Base-by-base conservation (phyloP, 2,797 vertebrate species). In the Sylvia borin region DNA sequence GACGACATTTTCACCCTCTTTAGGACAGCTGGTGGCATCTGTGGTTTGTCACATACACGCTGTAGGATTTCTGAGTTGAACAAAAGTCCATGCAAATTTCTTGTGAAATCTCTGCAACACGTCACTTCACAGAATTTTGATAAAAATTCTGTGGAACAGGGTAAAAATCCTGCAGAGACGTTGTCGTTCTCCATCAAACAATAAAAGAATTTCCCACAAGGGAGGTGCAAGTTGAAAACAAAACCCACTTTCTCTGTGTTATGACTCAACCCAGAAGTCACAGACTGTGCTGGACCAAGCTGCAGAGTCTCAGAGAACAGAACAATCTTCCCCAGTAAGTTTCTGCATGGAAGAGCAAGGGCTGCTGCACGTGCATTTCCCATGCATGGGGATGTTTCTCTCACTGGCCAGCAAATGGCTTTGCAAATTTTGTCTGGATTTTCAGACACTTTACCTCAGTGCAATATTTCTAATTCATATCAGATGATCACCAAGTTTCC, bases 381-480 rank as follows among this genome's bases (percentile, higher is more conserved):
- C n/a, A 2, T 0, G 0, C n/a, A 15, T 0, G 2, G 25, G 38
- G 8, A 36, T 36, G 18, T 7, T 65, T 38, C 29, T 74, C 40
- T 83, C 34, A 7, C 26, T 5, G 27, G 34, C 24, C 60, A 68
- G 43, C 24, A 65, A 45, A 5, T 1, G 3, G 34, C 25, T 88
- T 81, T 42, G 32, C 34, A 54, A 38, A 16, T 50, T 74, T 32
- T 71, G 42, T 20, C 68, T 60, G 43, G 53, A 42, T 73, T 87
- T 60, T n/a, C 43, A 47, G 26, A 5, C 15, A 24, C 54, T 79
- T 75, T 2, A 64, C 15, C 29, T 73, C 1, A 0, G 27, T 31
- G 55, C 21, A 40, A 2, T 60, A 72, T 60, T 82, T 77, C 45
- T 94, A 29, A 65, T 70, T 84, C 66, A 38, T 20, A 48, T 21